Evolutionary conservation across 2,113 vertebrate species (phyloP).

Genomic region (Apteryx mantelli): DNA sequence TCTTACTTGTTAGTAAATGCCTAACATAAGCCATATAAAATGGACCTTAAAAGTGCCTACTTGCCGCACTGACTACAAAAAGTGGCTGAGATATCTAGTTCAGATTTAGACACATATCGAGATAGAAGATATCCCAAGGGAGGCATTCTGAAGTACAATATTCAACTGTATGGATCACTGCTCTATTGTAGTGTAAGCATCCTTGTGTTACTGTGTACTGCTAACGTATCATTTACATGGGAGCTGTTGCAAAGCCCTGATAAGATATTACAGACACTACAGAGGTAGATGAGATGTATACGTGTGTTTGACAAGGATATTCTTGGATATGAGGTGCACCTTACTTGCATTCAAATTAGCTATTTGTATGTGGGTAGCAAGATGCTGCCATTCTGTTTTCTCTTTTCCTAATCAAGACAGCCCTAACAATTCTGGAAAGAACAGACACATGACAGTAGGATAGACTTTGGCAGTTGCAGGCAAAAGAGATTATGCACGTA

Average conservation of each 20-base stretch:
- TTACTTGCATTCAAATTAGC: background rate
- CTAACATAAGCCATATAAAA: background rate
- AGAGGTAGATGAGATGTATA: background rate
- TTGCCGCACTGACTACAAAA: background rate
- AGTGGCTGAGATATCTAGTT: background rate
- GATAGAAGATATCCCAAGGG: background rate
- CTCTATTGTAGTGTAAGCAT: conserved; percentile 35
- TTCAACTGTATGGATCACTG: conserved; percentile 9
- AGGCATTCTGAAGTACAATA: conserved; percentile 25
- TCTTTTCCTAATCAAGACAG: background rate
- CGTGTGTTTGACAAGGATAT: background rate
- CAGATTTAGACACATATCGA: background rate
- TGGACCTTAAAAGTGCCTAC: background rate
- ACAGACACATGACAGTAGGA: background rate
- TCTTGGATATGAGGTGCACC: background rate
- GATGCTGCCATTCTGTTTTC: background rate
- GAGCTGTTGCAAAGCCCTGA: conserved; percentile 44
- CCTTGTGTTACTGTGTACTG: conserved; percentile 16
- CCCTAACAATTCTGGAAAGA: background rate
- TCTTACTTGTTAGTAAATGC: background rate
- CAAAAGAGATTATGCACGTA: background rate
- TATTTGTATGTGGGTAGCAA: background rate
- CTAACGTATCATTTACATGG: background rate
- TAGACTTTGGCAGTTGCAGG: too few species aligned
- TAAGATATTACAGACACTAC: background rate